Conservation (phyloP, 2,888 invertebrate genomes). For the Blastobasis adustella region DNA sequence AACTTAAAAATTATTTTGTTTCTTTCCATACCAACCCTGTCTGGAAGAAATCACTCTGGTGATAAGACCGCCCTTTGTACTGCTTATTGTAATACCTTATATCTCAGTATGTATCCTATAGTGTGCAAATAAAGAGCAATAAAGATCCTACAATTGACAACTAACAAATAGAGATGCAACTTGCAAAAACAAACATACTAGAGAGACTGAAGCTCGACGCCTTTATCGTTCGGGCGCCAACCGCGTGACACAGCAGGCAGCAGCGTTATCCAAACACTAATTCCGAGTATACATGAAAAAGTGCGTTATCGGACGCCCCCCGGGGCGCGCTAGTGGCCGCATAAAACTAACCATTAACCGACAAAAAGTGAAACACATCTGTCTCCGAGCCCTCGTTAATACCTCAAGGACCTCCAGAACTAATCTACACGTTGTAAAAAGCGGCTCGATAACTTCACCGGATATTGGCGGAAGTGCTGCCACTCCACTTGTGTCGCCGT, state of each 20-base stretch:
- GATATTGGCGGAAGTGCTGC: conserved; percentile 44
- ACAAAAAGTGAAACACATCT: conserved; percentile 33
- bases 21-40: too few species aligned
- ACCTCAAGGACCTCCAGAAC: conserved; percentile 28
- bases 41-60: too few species aligned
- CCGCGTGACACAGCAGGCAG: not conserved
- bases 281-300: conserved; percentile 6
- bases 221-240: not conserved
- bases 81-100: too few species aligned
- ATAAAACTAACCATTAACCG: conserved; percentile 16
- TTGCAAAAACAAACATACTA: too few species aligned
- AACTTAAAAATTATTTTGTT: too few species aligned
- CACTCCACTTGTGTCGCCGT: conserved; percentile 37
- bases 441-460: conserved; percentile 26
- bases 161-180: too few species aligned
- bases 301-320: conserved; percentile 15
- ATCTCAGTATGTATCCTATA: too few species aligned
- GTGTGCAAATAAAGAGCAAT: too few species aligned
- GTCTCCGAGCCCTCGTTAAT: conserved; percentile 25
- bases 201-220: too few species aligned
- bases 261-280: conserved; percentile 1
- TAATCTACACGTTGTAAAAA: conserved; percentile 37
- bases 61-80: too few species aligned
- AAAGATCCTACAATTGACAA: too few species aligned
- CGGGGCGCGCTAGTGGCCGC: conserved; percentile 19